phyloP scores from a whole-genome alignment of 2,888 invertebrate genomes.

The Tenodera sinensis region DNA sequence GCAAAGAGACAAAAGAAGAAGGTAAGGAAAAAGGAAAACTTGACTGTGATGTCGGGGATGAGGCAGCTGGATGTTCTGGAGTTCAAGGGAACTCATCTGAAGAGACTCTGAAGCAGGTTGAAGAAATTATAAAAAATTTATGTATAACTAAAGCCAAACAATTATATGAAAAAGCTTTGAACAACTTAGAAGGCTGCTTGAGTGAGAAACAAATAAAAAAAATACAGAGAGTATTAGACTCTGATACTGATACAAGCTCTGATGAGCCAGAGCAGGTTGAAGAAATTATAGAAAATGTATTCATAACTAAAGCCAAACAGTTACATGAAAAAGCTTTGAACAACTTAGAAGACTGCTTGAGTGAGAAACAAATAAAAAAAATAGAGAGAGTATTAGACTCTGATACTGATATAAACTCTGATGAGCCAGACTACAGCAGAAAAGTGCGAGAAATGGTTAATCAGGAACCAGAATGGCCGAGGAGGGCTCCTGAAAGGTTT shows the following conservation, averaged over 20 bases:
- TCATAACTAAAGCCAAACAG: conserved; percentile 39
- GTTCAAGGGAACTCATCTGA: conserved; percentile 17
- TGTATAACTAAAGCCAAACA: conserved; percentile 39
- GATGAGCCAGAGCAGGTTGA: too few relatives aligned
- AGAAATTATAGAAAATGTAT: conserved; percentile 38
- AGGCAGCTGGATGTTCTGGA: background rate
- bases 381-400: conserved; percentile 56
- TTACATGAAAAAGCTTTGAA: conserved; percentile 47
- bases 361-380: too few relatives aligned
- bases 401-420: conserved; percentile 45
- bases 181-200: conserved; percentile 44
- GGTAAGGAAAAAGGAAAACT: background rate
- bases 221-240: conserved; percentile 54
- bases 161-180: conserved; percentile 46
- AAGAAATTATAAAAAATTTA: conserved; percentile 39
- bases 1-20: background rate
- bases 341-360: conserved; percentile 45
- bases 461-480: background rate
- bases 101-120: conserved; percentile 40
- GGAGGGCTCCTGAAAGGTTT: conserved; percentile 29
- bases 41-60: background rate
- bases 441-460: background rate
- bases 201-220: too few relatives aligned
- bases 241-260: conserved; percentile 47
- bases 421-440: background rate